Evolutionary conservation across 1,140 invertebrate species (phyloP).

Genomic region (Leptonema lineaticorne): DNA sequence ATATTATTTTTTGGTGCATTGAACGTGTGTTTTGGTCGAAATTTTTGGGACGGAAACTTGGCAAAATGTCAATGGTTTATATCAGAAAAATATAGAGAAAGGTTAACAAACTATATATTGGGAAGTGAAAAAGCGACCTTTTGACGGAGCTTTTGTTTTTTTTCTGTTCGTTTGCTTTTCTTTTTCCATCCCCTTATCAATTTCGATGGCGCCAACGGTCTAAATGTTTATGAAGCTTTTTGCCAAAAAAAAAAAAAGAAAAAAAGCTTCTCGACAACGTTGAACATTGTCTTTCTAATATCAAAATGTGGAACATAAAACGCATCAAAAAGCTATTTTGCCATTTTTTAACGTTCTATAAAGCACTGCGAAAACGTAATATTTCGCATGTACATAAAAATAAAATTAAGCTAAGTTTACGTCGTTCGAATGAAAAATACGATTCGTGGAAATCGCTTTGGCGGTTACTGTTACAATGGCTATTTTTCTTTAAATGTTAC

Average conservation of each 20-base stretch:
- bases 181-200: conserved; percentile 38
- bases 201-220: conserved; percentile 38
- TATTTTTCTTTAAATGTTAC: too few relatives aligned
- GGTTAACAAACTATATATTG: conserved; percentile 27
- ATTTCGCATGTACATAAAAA: too few relatives aligned
- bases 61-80: conserved; percentile 32
- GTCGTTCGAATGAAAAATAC: too few relatives aligned
- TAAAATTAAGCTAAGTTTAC: too few relatives aligned
- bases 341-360: too few relatives aligned
- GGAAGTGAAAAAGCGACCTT: conserved; percentile 36
- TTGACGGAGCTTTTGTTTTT: conserved; percentile 39
- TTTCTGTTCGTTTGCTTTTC: too few relatives aligned
- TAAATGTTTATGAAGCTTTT: conserved; percentile 39
- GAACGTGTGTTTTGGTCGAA: not conserved
- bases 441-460: too few relatives aligned
- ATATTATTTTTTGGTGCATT: not conserved
- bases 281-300: not conserved
- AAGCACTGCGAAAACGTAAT: too few relatives aligned
- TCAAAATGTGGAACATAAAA: not conserved
- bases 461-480: too few relatives aligned
- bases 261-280: not conserved
- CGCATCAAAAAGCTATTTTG: not conserved
- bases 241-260: conserved; percentile 1
- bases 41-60: not conserved
- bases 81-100: conserved; percentile 22